Conservation (phyloP, 2,113 vertebrate genomes). For the Phalacrocorax carbo region DNA sequence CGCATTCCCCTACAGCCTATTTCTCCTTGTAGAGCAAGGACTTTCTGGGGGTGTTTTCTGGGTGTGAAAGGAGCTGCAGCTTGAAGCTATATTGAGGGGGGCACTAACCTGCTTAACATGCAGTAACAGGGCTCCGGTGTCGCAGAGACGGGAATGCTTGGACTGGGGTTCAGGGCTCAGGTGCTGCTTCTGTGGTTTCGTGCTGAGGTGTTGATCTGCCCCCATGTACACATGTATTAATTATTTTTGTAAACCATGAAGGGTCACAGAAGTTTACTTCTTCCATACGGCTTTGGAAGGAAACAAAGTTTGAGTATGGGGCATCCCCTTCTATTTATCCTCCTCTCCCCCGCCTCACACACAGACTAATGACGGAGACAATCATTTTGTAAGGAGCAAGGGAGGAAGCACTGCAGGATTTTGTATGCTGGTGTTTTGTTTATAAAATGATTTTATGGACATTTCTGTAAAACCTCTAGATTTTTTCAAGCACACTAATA, state of each 20-base stretch:
- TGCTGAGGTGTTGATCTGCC: background rate
- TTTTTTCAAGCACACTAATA: conserved; percentile 69
- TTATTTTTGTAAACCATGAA: conserved; percentile 11
- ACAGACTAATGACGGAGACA: conserved; percentile 66
- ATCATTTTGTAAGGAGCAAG: conserved; percentile 70
- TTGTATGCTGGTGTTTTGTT: conserved; percentile 68
- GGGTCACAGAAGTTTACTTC: conserved; percentile 34
- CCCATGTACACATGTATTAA: background rate
- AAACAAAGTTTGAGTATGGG: conserved; percentile 60
- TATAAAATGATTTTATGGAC: conserved; percentile 35
- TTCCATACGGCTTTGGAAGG: conserved; percentile 45
- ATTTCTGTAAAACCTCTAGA: conserved; percentile 40
- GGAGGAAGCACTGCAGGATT: conserved; percentile 52
- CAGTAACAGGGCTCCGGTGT: background rate
- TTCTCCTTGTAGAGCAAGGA: background rate
- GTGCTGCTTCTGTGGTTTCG: background rate
- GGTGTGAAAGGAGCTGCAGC: background rate
- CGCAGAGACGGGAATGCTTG: background rate
- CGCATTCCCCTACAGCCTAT: background rate
- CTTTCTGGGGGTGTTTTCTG: background rate
- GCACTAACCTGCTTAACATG: background rate
- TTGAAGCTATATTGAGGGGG: background rate
- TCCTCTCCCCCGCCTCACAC: background rate
- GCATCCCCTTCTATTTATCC: conserved; percentile 64
- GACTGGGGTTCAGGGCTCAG: background rate